Evolutionary conservation across 2,113 vertebrate species (phyloP).

Genomic region (Girardinichthys multiradiatus): DNA sequence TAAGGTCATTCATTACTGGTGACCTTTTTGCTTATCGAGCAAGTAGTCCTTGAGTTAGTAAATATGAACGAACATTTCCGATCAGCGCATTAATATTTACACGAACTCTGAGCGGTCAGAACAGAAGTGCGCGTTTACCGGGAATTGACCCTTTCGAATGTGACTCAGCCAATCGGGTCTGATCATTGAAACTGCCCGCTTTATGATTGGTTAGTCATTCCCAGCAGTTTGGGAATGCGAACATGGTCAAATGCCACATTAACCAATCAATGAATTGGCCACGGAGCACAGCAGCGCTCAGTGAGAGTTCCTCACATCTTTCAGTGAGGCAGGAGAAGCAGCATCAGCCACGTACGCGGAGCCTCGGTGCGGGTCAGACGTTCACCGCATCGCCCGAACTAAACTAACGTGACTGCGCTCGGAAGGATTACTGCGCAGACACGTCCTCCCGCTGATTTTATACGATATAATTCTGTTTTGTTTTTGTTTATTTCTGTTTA

Average conservation of each 20-base stretch:
- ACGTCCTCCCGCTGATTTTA: conserved; percentile 18
- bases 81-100: conserved; percentile 15
- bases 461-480: neutral
- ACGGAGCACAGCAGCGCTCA: conserved; percentile 51
- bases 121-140: conserved; percentile 25
- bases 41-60: too few species aligned
- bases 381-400: conserved; percentile 20
- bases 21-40: too few species aligned
- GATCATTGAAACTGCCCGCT: neutral
- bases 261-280: conserved; percentile 69
- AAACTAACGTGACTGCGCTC: conserved; percentile 11
- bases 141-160: conserved; percentile 19
- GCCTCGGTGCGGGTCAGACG: conserved; percentile 30
- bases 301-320: conserved; percentile 37
- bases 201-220: conserved; percentile 57
- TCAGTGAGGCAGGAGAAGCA: conserved; percentile 17
- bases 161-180: conserved; percentile 30
- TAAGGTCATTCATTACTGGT: neutral
- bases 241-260: conserved; percentile 47
- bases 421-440: conserved; percentile 7
- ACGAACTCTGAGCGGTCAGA: conserved; percentile 17
- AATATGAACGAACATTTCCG: neutral
- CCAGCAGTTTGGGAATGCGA: conserved; percentile 58
- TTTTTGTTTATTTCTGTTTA: neutral
- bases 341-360: conserved; percentile 18